Evolutionary conservation across 2,888 invertebrate species (phyloP), one percentile per base, ranked within the genome.

Genomic region (Drosophila anceps): DNA sequence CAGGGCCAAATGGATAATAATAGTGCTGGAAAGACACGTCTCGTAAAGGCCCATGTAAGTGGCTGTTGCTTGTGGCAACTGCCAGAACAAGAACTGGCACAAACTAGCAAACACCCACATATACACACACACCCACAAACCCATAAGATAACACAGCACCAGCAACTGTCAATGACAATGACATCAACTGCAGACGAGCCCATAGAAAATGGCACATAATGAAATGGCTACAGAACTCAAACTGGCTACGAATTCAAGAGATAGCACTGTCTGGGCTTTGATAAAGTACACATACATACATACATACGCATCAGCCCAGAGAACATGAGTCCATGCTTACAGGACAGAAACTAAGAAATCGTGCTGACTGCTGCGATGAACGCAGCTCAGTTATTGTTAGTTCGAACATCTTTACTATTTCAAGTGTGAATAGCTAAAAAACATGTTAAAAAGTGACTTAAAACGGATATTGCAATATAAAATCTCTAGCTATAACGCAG

Each of bases 181-280:
- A 82, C 86, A 90, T 88, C 88, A 85, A 79, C 76, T 84, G 85
- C 90, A 84, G 90, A 75, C 82, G 76, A 75, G 70, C 79, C 82
- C 79, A 84, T 74, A 73, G 76, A 84, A 74, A 66, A 66, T 68
- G 59, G 64, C 46, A 70, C 69, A 74, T 54, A 69, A 62, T 63
- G 24, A 69, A 71, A 66, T 79, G 61, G 48, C 69, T 75, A 69
- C 83, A 66, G 62, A 76, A 57, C 43, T 60, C 41, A 58, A 60
- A 54, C 60, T 39, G 39, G 43, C 41, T 67, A 48, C 37, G 27
- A 29, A 13, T 27, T 57, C 55, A 55, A 67, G 48, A 61, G 48
- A 69, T 48, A 53, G 58, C 57, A 46, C 65, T 55, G 67, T 62
- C 69, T 61, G 73, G 62, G n/a, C 67, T 62, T 79, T 81, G 76